Percentiles rank a stretch among this genome's conserved stretches.
Evolutionary conservation across 2,797 vertebrate species (phyloP).

Genomic region (Eulemur albifrons): DNA sequence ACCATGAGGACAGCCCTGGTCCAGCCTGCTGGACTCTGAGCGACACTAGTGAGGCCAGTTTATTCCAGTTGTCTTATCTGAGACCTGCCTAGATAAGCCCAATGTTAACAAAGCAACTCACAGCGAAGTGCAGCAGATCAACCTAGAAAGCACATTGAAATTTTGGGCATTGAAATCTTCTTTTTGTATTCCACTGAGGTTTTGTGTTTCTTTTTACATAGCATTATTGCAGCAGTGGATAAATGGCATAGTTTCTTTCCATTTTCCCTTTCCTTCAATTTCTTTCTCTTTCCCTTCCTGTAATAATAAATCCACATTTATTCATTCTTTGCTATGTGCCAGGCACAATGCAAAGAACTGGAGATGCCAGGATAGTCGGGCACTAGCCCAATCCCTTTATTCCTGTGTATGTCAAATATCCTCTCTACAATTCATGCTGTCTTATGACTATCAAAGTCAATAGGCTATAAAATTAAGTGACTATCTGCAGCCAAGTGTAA

Average conservation of each 20-base stretch:
- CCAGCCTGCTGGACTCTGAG: neutral
- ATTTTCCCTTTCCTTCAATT: neutral
- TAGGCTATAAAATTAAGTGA: conserved; percentile 56
- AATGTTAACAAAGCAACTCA: neutral
- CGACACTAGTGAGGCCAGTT: neutral
- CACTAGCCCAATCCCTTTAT: neutral
- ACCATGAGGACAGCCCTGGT: neutral
- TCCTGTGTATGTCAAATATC: neutral
- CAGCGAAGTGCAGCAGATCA: neutral
- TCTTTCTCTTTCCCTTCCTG: neutral
- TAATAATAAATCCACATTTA: conserved; percentile 13
- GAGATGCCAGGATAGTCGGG: neutral
- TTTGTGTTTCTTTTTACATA: neutral
- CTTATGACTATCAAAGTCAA: conserved; percentile 51
- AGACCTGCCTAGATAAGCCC: neutral
- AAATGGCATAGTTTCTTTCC: neutral
- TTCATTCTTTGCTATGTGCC: conserved; percentile 2
- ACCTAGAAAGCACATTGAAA: neutral
- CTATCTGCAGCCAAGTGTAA: conserved; percentile 46
- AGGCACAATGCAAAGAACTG: neutral
- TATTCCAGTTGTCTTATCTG: neutral
- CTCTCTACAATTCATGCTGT: neutral
- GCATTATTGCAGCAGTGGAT: neutral
- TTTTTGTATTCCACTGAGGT: neutral
- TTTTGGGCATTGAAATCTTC: neutral